Conservation (phyloP, 1,140 invertebrate species). For the Stegodyphus mimosarum region DNA sequence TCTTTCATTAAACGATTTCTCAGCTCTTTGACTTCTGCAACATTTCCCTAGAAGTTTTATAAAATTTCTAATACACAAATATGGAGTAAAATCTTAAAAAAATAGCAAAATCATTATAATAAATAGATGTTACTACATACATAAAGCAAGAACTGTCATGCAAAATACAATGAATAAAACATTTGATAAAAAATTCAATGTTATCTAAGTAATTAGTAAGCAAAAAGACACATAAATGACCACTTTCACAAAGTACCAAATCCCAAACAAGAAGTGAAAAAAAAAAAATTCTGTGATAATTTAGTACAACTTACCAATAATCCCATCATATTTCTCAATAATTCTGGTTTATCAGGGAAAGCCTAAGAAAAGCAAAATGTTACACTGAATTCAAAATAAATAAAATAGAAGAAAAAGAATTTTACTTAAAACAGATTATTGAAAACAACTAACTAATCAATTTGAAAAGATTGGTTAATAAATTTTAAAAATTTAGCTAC, state of each 20-base stretch:
- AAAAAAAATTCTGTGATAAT: background rate
- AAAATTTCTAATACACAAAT: no score
- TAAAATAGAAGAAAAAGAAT: no score
- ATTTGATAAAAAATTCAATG: background rate
- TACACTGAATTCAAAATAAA: background rate
- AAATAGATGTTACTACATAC: no score
- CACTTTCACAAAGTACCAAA: no score
- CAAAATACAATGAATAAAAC: no score
- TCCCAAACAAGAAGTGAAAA: background rate
- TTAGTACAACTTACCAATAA: conserved; percentile 66
- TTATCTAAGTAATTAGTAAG: background rate
- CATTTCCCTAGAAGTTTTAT: conserved; percentile 83
- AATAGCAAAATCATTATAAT: no score
- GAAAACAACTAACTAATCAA: no score
- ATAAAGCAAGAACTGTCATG: no score
- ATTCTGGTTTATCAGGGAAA: conserved; percentile 87
- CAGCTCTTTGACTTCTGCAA: conserved; percentile 91
- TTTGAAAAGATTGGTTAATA: no score
- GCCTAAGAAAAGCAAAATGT: conserved; percentile 71
- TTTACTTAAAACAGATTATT: no score
- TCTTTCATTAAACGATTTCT: conserved; percentile 85
- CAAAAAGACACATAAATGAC: no score
- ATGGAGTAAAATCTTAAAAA: no score
- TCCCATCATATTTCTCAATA: conserved; percentile 95
- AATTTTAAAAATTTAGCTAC: background rate